phyloP scores from a whole-genome alignment of 2,888 invertebrate genomes.

The Yponomeuta sedellus region DNA sequence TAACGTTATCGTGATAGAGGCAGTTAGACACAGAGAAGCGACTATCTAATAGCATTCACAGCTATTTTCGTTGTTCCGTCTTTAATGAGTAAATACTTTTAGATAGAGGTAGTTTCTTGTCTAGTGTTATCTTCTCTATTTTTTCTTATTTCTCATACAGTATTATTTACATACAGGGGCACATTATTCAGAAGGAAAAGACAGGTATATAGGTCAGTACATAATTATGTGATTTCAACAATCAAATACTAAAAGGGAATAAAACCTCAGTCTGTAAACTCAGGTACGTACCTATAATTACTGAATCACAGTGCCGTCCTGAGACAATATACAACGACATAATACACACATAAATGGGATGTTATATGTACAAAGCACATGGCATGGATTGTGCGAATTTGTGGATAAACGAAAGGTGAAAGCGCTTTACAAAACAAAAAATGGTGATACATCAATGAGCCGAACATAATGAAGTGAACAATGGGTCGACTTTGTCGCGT shows the following conservation, averaged over 20 bases:
- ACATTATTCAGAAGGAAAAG: background rate
- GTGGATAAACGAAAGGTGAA: background rate
- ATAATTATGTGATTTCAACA: background rate
- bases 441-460: conserved; percentile 2
- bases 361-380: conserved; percentile 9
- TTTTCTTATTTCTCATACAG: background rate
- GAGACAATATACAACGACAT: background rate
- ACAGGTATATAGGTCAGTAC: background rate
- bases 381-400: conserved; percentile 5
- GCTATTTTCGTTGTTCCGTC: background rate
- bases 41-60: conserved; percentile 31
- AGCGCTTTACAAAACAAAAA: background rate
- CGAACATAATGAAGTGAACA: conserved; percentile 53
- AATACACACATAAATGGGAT: conserved; percentile 6
- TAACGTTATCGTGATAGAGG: conserved; percentile 48
- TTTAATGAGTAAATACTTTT: background rate
- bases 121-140: background rate
- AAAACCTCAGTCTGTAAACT: background rate
- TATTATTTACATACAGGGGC: conserved; percentile 13
- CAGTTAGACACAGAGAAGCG: conserved; percentile 59
- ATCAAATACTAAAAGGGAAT: background rate
- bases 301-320: background rate
- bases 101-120: background rate
- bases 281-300: background rate
- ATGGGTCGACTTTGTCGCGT: conserved; percentile 71